phyloP scores from a whole-genome alignment of 1,140 invertebrate genomes.

The Drosophila sechellia region DNA sequence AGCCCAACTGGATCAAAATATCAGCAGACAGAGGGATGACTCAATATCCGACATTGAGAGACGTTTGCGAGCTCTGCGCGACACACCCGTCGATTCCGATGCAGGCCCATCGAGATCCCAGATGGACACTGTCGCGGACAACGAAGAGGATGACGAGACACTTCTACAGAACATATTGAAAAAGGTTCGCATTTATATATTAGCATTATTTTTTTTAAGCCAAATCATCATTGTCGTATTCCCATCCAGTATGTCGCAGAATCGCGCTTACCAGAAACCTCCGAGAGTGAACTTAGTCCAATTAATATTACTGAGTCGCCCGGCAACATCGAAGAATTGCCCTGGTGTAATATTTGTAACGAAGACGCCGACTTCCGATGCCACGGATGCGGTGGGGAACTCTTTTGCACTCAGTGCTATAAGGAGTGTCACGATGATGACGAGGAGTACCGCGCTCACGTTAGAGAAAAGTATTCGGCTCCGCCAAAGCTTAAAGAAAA shows the following conservation, averaged over 20 bases:
- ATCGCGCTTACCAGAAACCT: constrained; percentile 54
- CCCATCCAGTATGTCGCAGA: constrained; percentile 67
- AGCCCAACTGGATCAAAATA: constrained; percentile 85
- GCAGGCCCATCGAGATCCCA: constrained; percentile 13
- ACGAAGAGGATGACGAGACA: constrained; percentile 82
- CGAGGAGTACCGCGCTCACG: constrained; percentile 76
- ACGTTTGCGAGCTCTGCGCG: constrained; percentile 82
- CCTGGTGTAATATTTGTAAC: constrained; percentile 92
- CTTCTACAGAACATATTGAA: constrained; percentile 83
- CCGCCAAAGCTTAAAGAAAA: constrained; percentile 79
- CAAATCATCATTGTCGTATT: too few species aligned
- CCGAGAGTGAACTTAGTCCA: constrained; percentile 66
- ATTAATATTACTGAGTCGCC: constrained; percentile 16
- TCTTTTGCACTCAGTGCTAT: constrained; percentile 90
- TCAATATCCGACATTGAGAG: constrained; percentile 85
- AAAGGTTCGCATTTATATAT: constrained; percentile 40
- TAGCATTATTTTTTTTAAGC: too few species aligned
- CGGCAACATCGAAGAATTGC: constrained; percentile 86
- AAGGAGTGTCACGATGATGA: constrained; percentile 85
- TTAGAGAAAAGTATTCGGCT: constrained; percentile 60
- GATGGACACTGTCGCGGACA: constrained; percentile 80
- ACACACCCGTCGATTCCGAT: constrained; percentile 55
- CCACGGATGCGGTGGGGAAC: constrained; percentile 89
- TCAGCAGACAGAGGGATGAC: constrained; percentile 85
- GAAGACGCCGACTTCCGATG: constrained; percentile 89